Evolutionary conservation across 1,140 invertebrate species (phyloP), one percentile per base, ranked within the genome.

Genomic region (Caerostris extrusa): DNA sequence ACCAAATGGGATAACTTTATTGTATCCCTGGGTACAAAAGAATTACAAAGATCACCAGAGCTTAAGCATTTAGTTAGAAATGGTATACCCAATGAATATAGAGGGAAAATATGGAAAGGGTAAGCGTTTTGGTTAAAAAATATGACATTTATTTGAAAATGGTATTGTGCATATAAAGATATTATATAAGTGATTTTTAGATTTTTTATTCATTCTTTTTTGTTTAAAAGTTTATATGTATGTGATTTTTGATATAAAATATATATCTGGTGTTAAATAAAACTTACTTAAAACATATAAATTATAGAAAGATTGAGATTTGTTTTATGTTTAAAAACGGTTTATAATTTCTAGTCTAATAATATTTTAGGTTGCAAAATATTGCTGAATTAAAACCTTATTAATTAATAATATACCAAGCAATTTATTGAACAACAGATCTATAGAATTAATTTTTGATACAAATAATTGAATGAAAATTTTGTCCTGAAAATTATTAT

Each of bases 1-100:
- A 93, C 95, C 1, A 96, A 96, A 91, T 96, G 96, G 96, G 96
- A 96, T 94, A 96, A 96, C 60, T 96, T 95, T 91, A 95, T 96
- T 94, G 95, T 95, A 34, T 95, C 95, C 77, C 93, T 95, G 61
- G 95, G 91, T 3, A 93, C 94, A n/a, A 95, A 95, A 64, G 95
- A 95, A 64, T 89, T 96, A 5, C 90, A 94, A 1, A 90, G 95
- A 61, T 95, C 95, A 19, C 89, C 94, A 10, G 95, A 96, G 81
- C 88, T 96, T 19, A 96, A 96, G 91, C 57, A 83, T 8, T 94
- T 96, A 14, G 93, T 96, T 10, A 89, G 96, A 56, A 95, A 64
- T 69, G 96, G 96, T 64, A 95, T 96, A 89, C 96, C 96, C 8
- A 95, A 95, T 94, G 95, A 96, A 87, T 96, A 96, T 94, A 95